Conservation (phyloP, 2,888 invertebrate species). For the Andrena trimmerana region DNA sequence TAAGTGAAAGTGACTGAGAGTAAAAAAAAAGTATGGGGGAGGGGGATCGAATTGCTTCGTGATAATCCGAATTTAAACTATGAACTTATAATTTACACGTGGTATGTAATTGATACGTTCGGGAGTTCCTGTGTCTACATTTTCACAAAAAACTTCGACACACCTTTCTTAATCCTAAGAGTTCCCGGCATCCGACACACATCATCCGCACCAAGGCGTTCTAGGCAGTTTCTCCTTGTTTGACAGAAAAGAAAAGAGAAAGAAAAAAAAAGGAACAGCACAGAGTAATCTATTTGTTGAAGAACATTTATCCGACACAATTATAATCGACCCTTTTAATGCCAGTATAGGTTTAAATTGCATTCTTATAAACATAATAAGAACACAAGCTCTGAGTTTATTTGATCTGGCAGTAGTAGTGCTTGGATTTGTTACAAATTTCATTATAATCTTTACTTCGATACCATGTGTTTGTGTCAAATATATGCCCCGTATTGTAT, state of each 20-base stretch:
- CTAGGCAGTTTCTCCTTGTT: slow-evolving; percentile 34
- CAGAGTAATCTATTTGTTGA: slow-evolving; percentile 51
- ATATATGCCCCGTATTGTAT: slow-evolving; percentile 5
- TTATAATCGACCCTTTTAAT: slow-evolving; percentile 67
- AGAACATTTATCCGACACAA: slow-evolving; percentile 57
- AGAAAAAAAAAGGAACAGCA: slow-evolving; percentile 40
- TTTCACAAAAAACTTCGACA: slow-evolving; percentile 43
- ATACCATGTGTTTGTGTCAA: slow-evolving; percentile 1
- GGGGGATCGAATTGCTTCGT: slow-evolving; percentile 26
- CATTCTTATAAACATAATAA: slow-evolving; percentile 46
- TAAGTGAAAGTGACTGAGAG: slow-evolving; percentile 21
- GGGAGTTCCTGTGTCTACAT: slow-evolving; percentile 49
- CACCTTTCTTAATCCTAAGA: slow-evolving; percentile 38
- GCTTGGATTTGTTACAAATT: slow-evolving; percentile 18
- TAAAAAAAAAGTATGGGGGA: neutral
- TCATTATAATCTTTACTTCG: neutral
- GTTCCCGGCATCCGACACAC: slow-evolving; percentile 44
- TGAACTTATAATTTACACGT: slow-evolving; percentile 37
- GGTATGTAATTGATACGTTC: slow-evolving; percentile 37
- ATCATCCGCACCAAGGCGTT: slow-evolving; percentile 45
- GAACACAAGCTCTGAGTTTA: slow-evolving; percentile 38
- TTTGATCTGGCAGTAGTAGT: slow-evolving; percentile 50
- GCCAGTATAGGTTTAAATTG: slow-evolving; percentile 58
- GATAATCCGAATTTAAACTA: slow-evolving; percentile 58
- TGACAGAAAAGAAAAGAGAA: slow-evolving; percentile 27